These are phyloP conservation scores for Chascanopsetta lugubris DNA, from an alignment of 2,113 vertebrate species.

Conservation along the genomic window DNA sequence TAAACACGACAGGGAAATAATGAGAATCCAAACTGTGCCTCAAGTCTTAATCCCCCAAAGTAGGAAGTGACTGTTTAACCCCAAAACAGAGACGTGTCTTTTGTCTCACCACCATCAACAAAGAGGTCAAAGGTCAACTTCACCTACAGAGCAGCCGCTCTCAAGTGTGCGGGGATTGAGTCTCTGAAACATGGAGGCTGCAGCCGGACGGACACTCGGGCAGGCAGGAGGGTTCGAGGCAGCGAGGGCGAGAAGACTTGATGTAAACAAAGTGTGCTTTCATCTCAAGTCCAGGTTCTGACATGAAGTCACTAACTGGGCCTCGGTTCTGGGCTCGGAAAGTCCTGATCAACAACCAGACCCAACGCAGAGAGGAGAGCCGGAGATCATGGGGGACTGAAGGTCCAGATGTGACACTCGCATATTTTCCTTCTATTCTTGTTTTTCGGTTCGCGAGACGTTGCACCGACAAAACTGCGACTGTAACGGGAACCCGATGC, in stretches of 20 bases:
- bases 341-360: no score
- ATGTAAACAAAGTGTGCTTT: no score
- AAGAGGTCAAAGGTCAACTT: conserved; percentile 12
- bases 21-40: no score
- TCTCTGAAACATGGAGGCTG: conserved; percentile 7
- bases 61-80: not conserved
- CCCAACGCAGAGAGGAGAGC: no score
- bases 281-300: not conserved
- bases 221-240: not conserved
- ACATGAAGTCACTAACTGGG: no score
- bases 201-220: not conserved
- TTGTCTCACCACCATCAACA: not conserved
- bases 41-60: no score
- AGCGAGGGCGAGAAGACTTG: not conserved
- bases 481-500: not conserved
- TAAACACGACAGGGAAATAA: not conserved
- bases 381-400: no score
- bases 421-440: no score
- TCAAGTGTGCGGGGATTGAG: conserved; percentile 2
- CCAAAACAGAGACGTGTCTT: not conserved
- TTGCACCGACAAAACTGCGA: not conserved
- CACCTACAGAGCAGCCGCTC: not conserved
- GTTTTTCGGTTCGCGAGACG: not conserved
- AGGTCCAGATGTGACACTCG: no score
- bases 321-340: no score